Base-by-base conservation (phyloP, 92 coral and sea anemone species). In the Pocillopora meandrina region DNA sequence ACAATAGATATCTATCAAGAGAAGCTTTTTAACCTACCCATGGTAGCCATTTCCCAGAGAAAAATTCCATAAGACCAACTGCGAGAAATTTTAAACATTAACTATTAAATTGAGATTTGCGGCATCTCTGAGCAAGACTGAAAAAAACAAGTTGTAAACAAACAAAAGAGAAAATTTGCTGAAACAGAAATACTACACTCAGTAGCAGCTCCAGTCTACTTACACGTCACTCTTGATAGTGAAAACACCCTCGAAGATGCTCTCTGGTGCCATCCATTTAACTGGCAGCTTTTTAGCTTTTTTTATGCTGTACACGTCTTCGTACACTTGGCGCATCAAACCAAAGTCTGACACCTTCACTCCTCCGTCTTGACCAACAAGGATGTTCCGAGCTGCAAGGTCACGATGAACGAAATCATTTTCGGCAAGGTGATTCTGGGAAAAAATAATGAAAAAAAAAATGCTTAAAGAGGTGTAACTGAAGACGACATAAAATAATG, bases 311-410 rank as follows among this genome's bases (percentile, higher is more conserved):
- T 66, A 66, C 2, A 66, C 42, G 42, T 66, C 71, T 26, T 66
- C 71, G 21, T 66, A 66, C 17, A 66, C 34, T 66, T 66, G 71
- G 14, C 71, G 71, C 71, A 66, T 66, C 47, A 66, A 66, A 3
- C 71, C 71, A 66, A 66, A 66, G 71, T 66, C 71, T 31, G 71
- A 66, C 47, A 66, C 71, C 7, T 66, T 66, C 16, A 66, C 71
- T 21, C 71, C 49, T 23, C 34, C 34, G 15, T 66, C 71, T 8
- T 12, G 71, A 10, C 71, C 71, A 66, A 66, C 71, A 34, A 66
- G 47, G 34, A 66, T 11, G 10, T 66, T 66, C 1, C 71, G 71
- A 11, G 71, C 71, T 21, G 71, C 71, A 66, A 66, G 71, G 21
- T 66, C 71, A 26, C 71, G 71, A 66, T 66, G 71, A 26, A 66